Percentiles rank a stretch among this genome's conserved stretches.
Evolutionary conservation across 1,140 invertebrate genomes (phyloP).

Genomic region (Lysiphlebus fabarum): DNA sequence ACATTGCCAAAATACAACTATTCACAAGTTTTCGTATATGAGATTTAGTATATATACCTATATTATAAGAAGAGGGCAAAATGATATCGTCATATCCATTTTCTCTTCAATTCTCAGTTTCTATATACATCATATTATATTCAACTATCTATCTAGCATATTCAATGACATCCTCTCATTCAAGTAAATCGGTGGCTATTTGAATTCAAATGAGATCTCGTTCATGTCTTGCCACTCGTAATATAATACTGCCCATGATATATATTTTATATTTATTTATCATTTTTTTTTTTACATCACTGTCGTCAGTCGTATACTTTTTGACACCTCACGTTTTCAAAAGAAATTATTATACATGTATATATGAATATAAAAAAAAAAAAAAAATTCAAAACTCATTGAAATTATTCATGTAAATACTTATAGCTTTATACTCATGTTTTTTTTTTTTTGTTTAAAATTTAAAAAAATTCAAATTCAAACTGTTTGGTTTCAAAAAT

Average conservation of each 20-base stretch:
- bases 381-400: too few species aligned
- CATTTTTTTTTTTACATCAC: slow-evolving; percentile 1
- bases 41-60: background rate
- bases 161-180: slow-evolving; percentile 31
- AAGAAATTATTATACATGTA: too few species aligned
- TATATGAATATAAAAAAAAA: too few species aligned
- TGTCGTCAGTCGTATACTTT: too few species aligned
- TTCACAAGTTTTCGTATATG: background rate
- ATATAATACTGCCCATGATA: slow-evolving; percentile 17
- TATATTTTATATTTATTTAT: background rate
- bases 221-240: slow-evolving; percentile 27
- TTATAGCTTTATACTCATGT: too few species aligned
- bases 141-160: slow-evolving; percentile 18
- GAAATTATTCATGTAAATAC: too few species aligned
- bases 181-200: slow-evolving; percentile 31
- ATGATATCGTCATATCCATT: slow-evolving; percentile 19
- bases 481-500: too few species aligned
- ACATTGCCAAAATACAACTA: slow-evolving; percentile 22
- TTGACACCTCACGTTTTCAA: too few species aligned
- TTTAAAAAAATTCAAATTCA: too few species aligned
- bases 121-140: background rate
- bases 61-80: slow-evolving; percentile 8
- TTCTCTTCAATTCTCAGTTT: slow-evolving; percentile 12
- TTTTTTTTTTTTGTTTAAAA: too few species aligned
- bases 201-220: slow-evolving; percentile 33